Percentiles rank a stretch among this genome's conserved stretches.
These are phyloP conservation scores for Callospermophilus lateralis DNA, from an alignment of 2,113 vertebrate species.

Conservation along the genomic window DNA sequence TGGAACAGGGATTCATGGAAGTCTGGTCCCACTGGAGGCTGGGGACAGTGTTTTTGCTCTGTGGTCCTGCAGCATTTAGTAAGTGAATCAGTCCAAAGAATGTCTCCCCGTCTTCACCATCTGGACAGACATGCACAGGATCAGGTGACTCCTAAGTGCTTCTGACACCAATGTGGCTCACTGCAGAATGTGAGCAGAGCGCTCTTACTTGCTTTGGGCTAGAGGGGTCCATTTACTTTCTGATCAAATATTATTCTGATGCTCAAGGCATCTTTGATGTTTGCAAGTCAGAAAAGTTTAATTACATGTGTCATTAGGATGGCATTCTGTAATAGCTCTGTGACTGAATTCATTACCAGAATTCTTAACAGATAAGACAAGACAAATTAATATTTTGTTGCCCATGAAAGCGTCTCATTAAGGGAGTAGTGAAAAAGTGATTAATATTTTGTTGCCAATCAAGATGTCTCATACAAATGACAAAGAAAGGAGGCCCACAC, in stretches of 20 bases:
- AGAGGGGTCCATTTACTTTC: conserved; percentile 70
- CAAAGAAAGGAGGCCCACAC: conserved; percentile 70
- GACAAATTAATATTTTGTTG: conserved; percentile 85
- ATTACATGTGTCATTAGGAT: conserved; percentile 88
- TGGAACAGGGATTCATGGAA: not conserved
- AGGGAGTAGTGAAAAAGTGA: conserved; percentile 81
- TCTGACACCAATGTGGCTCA: not conserved
- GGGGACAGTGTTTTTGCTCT: not conserved
- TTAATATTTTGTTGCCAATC: conserved; percentile 88
- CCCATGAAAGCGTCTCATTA: conserved; percentile 87
- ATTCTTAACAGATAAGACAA: conserved; percentile 84
- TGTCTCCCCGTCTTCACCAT: rapidly evolving
- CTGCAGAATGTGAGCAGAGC: conserved; percentile 25
- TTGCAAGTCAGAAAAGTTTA: conserved; percentile 87
- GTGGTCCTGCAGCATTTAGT: not conserved
- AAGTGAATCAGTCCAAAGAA: not conserved
- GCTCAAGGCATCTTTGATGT: conserved; percentile 82
- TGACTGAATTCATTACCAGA: conserved; percentile 86
- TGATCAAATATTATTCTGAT: conserved; percentile 84
- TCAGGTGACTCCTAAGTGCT: not conserved
- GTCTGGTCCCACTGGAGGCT: rapidly evolving
- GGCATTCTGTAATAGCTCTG: conserved; percentile 77
- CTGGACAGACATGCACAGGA: not conserved
- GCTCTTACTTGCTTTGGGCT: not conserved
- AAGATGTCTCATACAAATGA: conserved; percentile 81